Evolutionary conservation across 2,888 invertebrate species (phyloP).

Genomic region (Oligia fasciuncula): DNA sequence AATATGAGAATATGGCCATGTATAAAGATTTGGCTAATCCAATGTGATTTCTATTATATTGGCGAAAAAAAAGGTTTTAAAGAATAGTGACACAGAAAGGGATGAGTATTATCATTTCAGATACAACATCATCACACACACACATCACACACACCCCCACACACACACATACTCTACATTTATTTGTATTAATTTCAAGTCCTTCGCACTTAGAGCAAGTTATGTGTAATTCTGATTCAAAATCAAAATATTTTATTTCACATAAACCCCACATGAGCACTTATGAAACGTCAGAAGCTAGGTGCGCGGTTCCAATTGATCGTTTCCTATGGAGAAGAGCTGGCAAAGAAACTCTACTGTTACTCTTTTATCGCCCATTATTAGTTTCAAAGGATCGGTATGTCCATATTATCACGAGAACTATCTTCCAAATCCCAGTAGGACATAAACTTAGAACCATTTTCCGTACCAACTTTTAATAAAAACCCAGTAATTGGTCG

Average conservation of each 20-base stretch:
- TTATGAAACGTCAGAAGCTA: neutral
- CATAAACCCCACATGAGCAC: neutral
- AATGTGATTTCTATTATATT: neutral
- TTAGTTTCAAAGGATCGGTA: too few species aligned
- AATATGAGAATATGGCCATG: slow-evolving; percentile 5
- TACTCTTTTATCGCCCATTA: neutral
- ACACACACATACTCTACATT: neutral
- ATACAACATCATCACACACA: neutral
- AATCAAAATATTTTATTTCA: neutral
- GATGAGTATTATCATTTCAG: neutral
- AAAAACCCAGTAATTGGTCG: slow-evolving; percentile 28
- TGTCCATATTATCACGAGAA: neutral
- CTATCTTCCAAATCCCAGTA: neutral
- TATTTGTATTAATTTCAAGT: neutral
- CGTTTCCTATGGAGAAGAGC: neutral
- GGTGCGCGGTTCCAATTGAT: neutral
- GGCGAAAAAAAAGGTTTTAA: neutral
- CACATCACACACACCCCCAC: too few species aligned
- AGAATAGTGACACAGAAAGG: neutral
- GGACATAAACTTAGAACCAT: neutral
- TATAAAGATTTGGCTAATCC: neutral
- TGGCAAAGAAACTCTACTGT: neutral
- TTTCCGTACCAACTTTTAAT: neutral
- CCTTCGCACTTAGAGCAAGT: neutral
- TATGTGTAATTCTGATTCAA: neutral